A percentile compares a stretch with the other conserved stretches of the same genome.
Conservation (phyloP, 2,888 invertebrate species). For the Ormyrus labotus region DNA sequence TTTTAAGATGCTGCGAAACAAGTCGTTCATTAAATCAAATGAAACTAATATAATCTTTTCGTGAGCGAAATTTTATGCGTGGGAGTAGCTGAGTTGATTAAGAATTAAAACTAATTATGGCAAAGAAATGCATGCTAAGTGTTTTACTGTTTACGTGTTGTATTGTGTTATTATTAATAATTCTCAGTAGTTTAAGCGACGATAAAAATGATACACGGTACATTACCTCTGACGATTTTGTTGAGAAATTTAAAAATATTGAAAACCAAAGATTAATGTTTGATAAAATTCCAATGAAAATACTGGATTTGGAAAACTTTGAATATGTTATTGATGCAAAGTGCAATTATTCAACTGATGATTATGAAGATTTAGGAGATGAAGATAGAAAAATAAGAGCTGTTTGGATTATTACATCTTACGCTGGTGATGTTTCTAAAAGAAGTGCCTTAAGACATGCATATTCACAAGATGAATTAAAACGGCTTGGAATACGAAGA, state of each 20-base stretch:
- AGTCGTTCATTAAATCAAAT: neutral
- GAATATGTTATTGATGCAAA: slow-evolving; percentile 41
- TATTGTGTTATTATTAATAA: slow-evolving; percentile 25
- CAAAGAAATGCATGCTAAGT: slow-evolving; percentile 32
- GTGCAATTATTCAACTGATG: slow-evolving; percentile 32
- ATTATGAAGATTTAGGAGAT: slow-evolving; percentile 21
- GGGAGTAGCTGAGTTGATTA: neutral
- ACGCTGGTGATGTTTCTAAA: slow-evolving; percentile 83
- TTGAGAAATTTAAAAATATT: neutral
- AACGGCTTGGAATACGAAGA: slow-evolving; percentile 79
- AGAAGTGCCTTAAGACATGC: slow-evolving; percentile 84
- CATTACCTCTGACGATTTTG: slow-evolving; percentile 16
- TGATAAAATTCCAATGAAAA: slow-evolving; percentile 1
- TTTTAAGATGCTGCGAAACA: neutral
- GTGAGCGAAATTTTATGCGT: neutral
- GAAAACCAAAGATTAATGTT: slow-evolving; percentile 17
- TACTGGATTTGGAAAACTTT: slow-evolving; percentile 39
- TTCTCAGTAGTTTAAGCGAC: slow-evolving; percentile 2
- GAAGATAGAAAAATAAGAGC: slow-evolving; percentile 30
- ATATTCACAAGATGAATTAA: slow-evolving; percentile 79
- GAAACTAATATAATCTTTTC: neutral
- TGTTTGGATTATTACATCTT: slow-evolving; percentile 83
- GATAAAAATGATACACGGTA: neutral
- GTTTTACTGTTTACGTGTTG: slow-evolving; percentile 23
- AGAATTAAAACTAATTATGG: slow-evolving; percentile 26